Percentiles rank a stretch among this genome's conserved stretches.
These are phyloP conservation scores for Contarinia nasturtii DNA, from an alignment of 1,140 invertebrate species.

Conservation along the genomic window DNA sequence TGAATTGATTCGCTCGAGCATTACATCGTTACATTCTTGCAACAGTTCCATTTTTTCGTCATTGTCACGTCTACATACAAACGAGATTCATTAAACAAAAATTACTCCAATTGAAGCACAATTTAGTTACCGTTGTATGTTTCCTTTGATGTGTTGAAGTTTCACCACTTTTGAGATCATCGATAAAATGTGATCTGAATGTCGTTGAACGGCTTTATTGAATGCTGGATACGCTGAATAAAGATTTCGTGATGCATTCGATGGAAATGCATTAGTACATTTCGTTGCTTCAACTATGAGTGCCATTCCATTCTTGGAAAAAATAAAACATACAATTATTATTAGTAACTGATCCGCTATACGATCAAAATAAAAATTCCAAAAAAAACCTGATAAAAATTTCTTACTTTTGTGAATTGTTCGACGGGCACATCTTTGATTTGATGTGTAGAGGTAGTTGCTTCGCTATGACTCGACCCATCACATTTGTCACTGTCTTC, in stretches of 20 bases:
- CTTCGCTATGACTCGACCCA: too few species aligned
- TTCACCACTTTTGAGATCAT: slow-evolving; percentile 34
- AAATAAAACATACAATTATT: too few species aligned
- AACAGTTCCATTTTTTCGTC: slow-evolving; percentile 59
- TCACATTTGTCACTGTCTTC: too few species aligned
- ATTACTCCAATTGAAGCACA: too few species aligned
- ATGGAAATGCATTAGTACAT: slow-evolving; percentile 44
- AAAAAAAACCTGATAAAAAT: too few species aligned
- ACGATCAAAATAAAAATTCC: too few species aligned
- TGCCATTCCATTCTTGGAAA: too few species aligned
- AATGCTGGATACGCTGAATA: slow-evolving; percentile 52
- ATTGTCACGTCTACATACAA: slow-evolving; percentile 25
- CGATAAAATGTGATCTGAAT: slow-evolving; percentile 32
- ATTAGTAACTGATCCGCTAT: too few species aligned
- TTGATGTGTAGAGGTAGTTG: too few species aligned
- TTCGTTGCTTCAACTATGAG: slow-evolving; percentile 35
- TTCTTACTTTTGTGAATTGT: too few species aligned
- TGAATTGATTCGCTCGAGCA: slow-evolving; percentile 61
- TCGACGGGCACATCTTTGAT: too few species aligned
- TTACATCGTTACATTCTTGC: slow-evolving; percentile 54
- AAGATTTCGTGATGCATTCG: slow-evolving; percentile 43
- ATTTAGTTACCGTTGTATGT: slow-evolving; percentile 26
- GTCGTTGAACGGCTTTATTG: slow-evolving; percentile 32
- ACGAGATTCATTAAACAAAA: not conserved
- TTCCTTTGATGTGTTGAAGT: slow-evolving; percentile 35